phyloP scores from a whole-genome alignment of 2,797 vertebrate species.

The Nyctibius grandis region DNA sequence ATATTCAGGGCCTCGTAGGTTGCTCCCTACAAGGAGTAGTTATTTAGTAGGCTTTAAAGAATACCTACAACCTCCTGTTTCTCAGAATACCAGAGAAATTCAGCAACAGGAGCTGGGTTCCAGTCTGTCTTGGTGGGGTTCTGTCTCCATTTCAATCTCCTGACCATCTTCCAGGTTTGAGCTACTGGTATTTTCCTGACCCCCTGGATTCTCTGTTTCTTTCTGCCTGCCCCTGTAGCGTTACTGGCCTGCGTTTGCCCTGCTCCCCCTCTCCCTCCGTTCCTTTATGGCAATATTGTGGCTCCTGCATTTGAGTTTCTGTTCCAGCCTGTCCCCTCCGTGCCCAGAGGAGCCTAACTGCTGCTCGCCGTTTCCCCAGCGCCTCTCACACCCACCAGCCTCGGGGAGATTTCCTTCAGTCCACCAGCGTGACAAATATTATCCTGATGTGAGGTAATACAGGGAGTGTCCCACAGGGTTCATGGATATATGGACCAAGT shows the following conservation, averaged over 20 bases:
- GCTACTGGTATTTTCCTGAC: background rate
- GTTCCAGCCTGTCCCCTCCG: background rate
- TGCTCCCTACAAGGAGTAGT: background rate
- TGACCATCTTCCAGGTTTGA: background rate
- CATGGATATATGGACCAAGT: background rate
- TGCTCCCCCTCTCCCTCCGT: background rate
- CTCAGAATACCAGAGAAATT: background rate
- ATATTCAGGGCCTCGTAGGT: background rate
- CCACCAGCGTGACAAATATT: background rate
- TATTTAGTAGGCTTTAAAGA: background rate
- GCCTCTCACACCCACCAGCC: background rate
- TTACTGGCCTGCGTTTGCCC: background rate
- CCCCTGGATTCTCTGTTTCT: background rate
- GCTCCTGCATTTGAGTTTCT: background rate
- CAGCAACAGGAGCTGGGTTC: background rate
- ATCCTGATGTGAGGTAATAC: background rate
- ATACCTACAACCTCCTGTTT: background rate
- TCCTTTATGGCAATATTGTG: background rate
- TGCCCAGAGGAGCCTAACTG: background rate
- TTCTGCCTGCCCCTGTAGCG: background rate
- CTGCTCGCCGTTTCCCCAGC: rapidly evolving
- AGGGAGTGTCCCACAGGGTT: background rate
- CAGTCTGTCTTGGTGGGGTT: background rate
- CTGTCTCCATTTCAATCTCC: background rate
- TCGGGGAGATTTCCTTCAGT: background rate